Evolutionary conservation across 1,140 invertebrate species (phyloP), one percentile per base, ranked within the genome.

Genomic region (Drosophila elegans): DNA sequence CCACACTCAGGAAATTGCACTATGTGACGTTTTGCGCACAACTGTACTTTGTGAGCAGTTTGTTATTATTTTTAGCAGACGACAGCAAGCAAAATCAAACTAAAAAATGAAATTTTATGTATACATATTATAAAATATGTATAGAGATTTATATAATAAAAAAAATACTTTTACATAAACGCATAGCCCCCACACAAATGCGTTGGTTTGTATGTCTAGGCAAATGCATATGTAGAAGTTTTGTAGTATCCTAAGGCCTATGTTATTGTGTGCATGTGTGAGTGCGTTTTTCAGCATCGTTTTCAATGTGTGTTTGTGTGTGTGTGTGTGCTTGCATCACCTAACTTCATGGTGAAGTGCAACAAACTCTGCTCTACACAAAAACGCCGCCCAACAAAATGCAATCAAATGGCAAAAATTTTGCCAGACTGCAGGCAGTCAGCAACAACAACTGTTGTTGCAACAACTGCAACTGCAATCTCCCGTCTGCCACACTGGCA

Each of bases 331-430:
- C 29, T 56, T 77, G 62, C 68, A 80, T 75, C 75, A 86, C 78
- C 83, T 88, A 86, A 86, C 75, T 86, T 74, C 68, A 74, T 59
- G 42, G 48, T 45, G 56, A 82, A 71, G 85, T 89, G 84, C 84
- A 89, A 89, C 84, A 89, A 89, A 89, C 84, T 89, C 85, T 89
- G 56, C 82, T 59, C 74, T 62, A 62, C 42, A 88, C 79, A 77
- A 80, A 84, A 85, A 85, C 51, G 39, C 64, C 54, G 45, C 66
- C 78, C 66, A 55, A 81, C 69, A 82, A 78, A 82, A 82, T 82
- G 79, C 84, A 89, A 89, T 83, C 84, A 89, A 89, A 89, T 89
- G 84, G 83, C 80, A 88, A 88, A 88, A 88, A 79, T 86, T 83
- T 86, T 83, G 63, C 83, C 79, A 88, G 83, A 83, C 83, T 79